Evolutionary conservation across 1,140 invertebrate species (phyloP).

Genomic region (Danaus plexippus): DNA sequence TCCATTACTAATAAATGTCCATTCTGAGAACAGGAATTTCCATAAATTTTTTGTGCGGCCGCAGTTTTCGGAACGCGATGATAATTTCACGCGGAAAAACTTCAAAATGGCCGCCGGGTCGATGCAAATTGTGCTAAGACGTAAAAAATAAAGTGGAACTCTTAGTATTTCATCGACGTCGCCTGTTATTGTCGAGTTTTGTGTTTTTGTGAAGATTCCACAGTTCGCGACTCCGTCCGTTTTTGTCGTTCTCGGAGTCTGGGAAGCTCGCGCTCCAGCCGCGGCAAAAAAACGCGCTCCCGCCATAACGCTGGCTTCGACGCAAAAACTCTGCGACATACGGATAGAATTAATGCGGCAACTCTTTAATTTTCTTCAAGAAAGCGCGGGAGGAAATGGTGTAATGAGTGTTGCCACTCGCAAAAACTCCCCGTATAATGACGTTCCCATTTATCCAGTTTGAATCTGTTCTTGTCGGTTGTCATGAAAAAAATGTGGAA

Average conservation of each 20-base stretch:
- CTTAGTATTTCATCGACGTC: constrained; percentile 9
- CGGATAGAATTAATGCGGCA: constrained; percentile 65
- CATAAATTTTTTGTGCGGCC: constrained; percentile 37
- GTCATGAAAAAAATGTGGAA: constrained; percentile 14
- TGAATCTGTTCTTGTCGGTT: constrained; percentile 30
- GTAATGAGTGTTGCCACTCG: constrained; percentile 60
- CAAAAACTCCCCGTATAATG: constrained; percentile 63
- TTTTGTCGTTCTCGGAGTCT: constrained; percentile 7
- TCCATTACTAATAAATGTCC: constrained; percentile 47
- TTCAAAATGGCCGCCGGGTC: constrained; percentile 45
- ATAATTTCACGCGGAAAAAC: constrained; percentile 51
- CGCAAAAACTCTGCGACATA: constrained; percentile 60
- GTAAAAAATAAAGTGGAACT: constrained; percentile 9
- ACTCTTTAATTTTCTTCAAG: constrained; percentile 69
- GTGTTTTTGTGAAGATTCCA: constrained; percentile 16
- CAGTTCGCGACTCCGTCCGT: constrained; percentile 7
- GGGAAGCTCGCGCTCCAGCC: constrained; percentile 12
- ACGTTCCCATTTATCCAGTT: constrained; percentile 48
- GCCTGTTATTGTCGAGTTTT: constrained; percentile 11
- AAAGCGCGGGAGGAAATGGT: constrained; percentile 64
- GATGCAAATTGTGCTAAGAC: constrained; percentile 39
- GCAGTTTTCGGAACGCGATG: constrained; percentile 44
- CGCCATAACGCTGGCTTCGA: constrained; percentile 50
- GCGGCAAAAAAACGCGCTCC: constrained; percentile 46
- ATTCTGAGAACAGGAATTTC: constrained; percentile 50